phyloP scores from a whole-genome alignment of 1,140 invertebrate genomes.

The Pseudomyrmex gracilis region DNA sequence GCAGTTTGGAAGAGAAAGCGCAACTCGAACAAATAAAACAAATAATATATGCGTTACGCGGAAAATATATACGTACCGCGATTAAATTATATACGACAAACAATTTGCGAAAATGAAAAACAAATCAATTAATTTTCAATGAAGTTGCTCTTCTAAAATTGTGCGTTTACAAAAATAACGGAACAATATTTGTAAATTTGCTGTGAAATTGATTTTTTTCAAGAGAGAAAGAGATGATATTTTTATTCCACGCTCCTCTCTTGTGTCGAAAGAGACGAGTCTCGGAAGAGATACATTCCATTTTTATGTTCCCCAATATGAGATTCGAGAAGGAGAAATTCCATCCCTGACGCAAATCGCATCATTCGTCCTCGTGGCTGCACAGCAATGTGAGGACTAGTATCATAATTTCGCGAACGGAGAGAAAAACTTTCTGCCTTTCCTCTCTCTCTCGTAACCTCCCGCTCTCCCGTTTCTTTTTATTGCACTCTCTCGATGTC shows the following conservation, averaged over 20 bases:
- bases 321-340: slow-evolving; percentile 13
- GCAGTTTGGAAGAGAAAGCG: too few relatives aligned
- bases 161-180: slow-evolving; percentile 2
- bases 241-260: neutral
- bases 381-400: slow-evolving; percentile 18
- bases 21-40: too few relatives aligned
- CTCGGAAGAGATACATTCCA: slow-evolving; percentile 1
- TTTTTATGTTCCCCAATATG: slow-evolving; percentile 46
- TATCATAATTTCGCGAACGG: slow-evolving; percentile 43
- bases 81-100: too few relatives aligned
- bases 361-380: slow-evolving; percentile 43
- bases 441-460: too few relatives aligned
- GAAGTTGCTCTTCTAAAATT: too few relatives aligned
- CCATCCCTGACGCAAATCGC: slow-evolving; percentile 37
- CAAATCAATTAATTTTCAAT: too few relatives aligned
- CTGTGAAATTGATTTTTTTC: neutral
- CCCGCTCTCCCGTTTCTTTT: neutral
- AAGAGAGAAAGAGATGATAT: neutral
- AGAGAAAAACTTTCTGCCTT: neutral
- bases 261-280: neutral
- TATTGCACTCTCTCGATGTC: slow-evolving; percentile 44
- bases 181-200: neutral
- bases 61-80: too few relatives aligned
- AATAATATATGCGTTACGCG: too few relatives aligned
- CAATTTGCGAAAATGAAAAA: too few relatives aligned